Base-by-base conservation (phyloP, 2,888 invertebrate species). In the Rhodophaea formosa region DNA sequence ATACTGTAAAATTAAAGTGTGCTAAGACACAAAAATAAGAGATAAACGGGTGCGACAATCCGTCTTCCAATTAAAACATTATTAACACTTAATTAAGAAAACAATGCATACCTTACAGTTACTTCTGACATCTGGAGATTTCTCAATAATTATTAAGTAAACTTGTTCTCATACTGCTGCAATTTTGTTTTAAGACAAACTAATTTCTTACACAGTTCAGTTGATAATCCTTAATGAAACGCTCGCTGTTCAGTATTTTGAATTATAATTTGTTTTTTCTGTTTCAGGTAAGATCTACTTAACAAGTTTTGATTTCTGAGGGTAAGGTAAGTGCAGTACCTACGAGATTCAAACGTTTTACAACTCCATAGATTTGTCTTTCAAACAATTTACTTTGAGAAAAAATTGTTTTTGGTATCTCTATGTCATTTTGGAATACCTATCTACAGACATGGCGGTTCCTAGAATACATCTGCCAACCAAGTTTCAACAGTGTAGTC, bases 101-200 rank as follows among this genome's bases (percentile, higher is more conserved):
- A 46, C 46, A 46, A 46, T 46, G 17, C 17, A n/a, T 12, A 29
- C 46, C 17, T 46, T 46, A 46, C 46, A 39, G 39, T 39, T 39
- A 39, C 3, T 10, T 39, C n/a, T 39, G 39, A 12, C 39, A 39
- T 39, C n/a, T 39, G 10, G 39, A 12, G 0, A 12, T 3, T 39
- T 12, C 12, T 35, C 12, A n/a, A n/a, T n/a, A n/a, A n/a, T n/a
- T n/a, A n/a, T 39, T 39, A n/a, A n/a, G 12, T n/a, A 10, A 32
- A 12, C 10, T 39, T 39, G 1, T 39, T 39, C 0, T 39, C 6
- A 12, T n/a, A 39, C 12, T 3, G 39, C 8, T 8, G 35, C 35
- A 35, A 10, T 35, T 3, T 12, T 35, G 35, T 35, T 35, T 35
- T 8, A 10, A 12, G 39, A 12, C 10, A 39, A 39, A 39, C n/a